Percentiles rank a stretch among this genome's conserved stretches.
Evolutionary conservation across 30 jellyfish, hydroid and myxozoan species (phyloP).

Genomic region (Aurelia coerulea): DNA sequence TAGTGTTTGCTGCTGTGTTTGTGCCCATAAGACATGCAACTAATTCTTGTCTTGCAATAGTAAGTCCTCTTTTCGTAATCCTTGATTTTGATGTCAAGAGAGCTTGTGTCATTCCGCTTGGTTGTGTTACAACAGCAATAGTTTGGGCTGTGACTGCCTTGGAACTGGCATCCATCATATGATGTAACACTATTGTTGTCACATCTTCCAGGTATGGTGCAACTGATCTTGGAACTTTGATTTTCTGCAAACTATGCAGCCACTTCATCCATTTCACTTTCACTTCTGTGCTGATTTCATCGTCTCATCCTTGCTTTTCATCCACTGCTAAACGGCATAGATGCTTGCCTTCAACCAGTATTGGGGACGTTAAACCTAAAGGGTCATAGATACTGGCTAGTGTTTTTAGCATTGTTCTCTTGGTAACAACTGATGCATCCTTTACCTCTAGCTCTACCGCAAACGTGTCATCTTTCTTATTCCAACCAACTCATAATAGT

Average conservation of each 20-base stretch:
- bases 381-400: too few relatives aligned
- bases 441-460: too few relatives aligned
- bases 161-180: constrained; percentile 50
- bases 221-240: constrained; percentile 27
- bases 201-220: constrained; percentile 36
- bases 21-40: constrained; percentile 64
- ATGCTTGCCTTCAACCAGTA: too few relatives aligned
- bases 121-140: constrained; percentile 36
- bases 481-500: too few relatives aligned
- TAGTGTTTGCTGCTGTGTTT: constrained; percentile 18
- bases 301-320: too few relatives aligned
- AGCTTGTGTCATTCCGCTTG: constrained; percentile 34
- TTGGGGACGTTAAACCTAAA: too few relatives aligned
- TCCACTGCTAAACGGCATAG: too few relatives aligned
- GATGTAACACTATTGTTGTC: constrained; percentile 26
- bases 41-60: constrained; percentile 48
- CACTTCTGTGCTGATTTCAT: too few relatives aligned
- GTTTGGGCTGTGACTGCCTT: constrained; percentile 59
- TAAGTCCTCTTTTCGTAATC: constrained; percentile 33
- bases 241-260: not conserved
- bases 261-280: too few relatives aligned
- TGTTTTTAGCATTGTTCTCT: too few relatives aligned
- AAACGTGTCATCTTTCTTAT: too few relatives aligned
- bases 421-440: too few relatives aligned
- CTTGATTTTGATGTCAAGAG: constrained; percentile 30